Evolutionary conservation across 92 coral and sea anemone genomes (phyloP).

Genomic region (Palythoa caribaeorum): DNA sequence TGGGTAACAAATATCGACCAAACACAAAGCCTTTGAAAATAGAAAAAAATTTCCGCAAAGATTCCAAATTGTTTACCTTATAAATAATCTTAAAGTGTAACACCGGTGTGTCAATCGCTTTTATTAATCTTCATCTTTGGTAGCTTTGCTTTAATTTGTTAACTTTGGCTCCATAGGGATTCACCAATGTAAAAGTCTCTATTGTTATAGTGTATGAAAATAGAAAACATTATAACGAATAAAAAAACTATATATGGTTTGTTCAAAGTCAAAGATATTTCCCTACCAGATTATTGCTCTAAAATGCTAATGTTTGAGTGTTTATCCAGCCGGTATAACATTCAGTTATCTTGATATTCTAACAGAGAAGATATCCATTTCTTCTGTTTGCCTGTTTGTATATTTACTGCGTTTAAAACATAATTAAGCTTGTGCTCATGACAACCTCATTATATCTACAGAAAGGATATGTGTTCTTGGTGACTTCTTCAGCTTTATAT

Average conservation of each 20-base stretch:
- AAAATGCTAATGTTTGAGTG: neutral
- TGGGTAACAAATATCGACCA: neutral
- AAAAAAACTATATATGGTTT: neutral
- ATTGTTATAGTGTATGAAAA: neutral
- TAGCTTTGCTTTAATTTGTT: neutral
- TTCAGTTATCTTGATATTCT: neutral
- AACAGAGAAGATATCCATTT: neutral
- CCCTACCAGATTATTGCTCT: neutral
- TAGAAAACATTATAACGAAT: neutral
- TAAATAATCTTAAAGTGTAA: neutral
- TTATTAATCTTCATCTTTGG: neutral
- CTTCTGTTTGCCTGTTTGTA: neutral
- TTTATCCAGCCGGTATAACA: neutral
- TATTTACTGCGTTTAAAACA: conserved; percentile 1
- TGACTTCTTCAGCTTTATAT: neutral
- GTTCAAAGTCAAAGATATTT: too few relatives aligned
- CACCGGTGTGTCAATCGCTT: neutral
- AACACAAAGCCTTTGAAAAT: neutral
- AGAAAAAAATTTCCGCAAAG: neutral
- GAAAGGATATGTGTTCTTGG: neutral
- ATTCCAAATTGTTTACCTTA: neutral
- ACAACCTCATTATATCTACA: conserved; percentile 10
- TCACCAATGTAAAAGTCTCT: neutral
- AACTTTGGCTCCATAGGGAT: neutral
- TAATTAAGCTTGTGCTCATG: conserved; percentile 8